Evolutionary conservation across 2,797 vertebrate species (phyloP).

Genomic region (Chloroceryle inda): DNA sequence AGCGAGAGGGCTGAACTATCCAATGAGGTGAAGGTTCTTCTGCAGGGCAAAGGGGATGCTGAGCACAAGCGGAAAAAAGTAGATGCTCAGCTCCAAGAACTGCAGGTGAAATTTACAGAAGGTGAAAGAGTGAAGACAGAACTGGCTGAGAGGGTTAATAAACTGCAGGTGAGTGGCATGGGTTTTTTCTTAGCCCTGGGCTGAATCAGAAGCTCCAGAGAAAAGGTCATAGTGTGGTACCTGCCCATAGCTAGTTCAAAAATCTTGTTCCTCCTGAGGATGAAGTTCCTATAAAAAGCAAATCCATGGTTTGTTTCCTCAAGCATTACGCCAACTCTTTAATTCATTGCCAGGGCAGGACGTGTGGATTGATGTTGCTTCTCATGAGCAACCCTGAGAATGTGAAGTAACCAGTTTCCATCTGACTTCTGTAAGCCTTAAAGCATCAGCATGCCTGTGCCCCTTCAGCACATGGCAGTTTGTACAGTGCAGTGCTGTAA

Average conservation of each 20-base stretch:
- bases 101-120: constrained; percentile 91
- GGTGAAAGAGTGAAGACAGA: constrained; percentile 89
- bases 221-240: not conserved
- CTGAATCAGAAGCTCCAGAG: not conserved
- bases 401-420: not conserved
- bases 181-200: not conserved
- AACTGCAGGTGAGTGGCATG: constrained; percentile 87
- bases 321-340: not conserved
- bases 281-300: not conserved
- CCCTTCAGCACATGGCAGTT: not conserved
- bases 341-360: not conserved
- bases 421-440: not conserved
- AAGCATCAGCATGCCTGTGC: not conserved
- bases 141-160: constrained; percentile 86
- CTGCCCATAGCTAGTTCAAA: not conserved
- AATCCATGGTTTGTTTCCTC: not conserved
- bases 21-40: constrained; percentile 92
- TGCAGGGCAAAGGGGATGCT: constrained; percentile 91
- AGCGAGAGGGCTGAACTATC: constrained; percentile 91
- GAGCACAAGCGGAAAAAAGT: constrained; percentile 95
- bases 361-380: not conserved
- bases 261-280: not conserved
- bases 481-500: not conserved
- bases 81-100: constrained; percentile 90
- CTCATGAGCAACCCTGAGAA: not conserved